Evolutionary conservation across 92 coral and sea anemone genomes (phyloP), one percentile per base, ranked within the genome.

Genomic region (Metridium senile): DNA sequence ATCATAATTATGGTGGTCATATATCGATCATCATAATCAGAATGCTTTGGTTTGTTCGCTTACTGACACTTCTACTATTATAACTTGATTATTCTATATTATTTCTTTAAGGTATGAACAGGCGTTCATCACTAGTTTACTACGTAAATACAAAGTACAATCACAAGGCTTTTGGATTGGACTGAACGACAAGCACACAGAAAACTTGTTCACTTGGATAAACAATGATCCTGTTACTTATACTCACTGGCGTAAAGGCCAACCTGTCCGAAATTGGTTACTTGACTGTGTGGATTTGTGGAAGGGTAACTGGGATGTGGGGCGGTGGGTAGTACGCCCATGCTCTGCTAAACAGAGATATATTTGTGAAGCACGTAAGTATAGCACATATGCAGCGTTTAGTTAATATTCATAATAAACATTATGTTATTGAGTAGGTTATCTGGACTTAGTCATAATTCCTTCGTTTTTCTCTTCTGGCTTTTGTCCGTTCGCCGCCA

Each of bases 311-410:
- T 76, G 76, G 69, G 89, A 84, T 0, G 79, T 88, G 28, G 98
- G 98, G 2, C 82, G 91, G 43, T 94, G 98, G 98, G 75, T 64
- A 2, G 67, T 81, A 32, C 69, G 47, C 22, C 80, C 85, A 33
- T 94, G 97, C 32, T 43, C 67, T 6, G 78, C 73, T 45, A 62
- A 11, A 22, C 65, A 57, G 43, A 90, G 93, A 33, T 94, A 84
- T 70, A 89, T 94, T 71, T 94, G 98, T 43, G 93, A 94, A 68
- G 73, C 75, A 75, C 89, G 98, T 94, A 52, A 22, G 93, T 43
- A n/a, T 46, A 33, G 33, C 9, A 27, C 26, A 23, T n/a, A n/a
- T n/a, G n/a, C n/a, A n/a, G n/a, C n/a, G n/a, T n/a, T n/a, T n/a
- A n/a, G n/a, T n/a, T n/a, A n/a, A n/a, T n/a, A n/a, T n/a, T n/a